Evolutionary conservation across 2,888 invertebrate genomes (phyloP).

Genomic region (Zaprionus lineosus): DNA sequence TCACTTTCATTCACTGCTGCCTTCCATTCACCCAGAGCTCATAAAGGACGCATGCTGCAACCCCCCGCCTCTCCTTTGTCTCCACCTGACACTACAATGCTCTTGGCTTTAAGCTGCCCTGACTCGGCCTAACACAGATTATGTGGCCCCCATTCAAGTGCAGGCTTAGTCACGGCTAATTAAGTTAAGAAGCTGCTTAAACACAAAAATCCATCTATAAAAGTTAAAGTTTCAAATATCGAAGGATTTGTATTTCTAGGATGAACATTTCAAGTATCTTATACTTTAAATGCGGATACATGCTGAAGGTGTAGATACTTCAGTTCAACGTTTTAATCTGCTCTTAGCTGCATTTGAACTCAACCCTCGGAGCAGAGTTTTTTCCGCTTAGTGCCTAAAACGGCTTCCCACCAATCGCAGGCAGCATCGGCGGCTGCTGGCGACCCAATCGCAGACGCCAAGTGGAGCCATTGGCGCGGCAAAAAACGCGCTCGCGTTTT

Average conservation of each 20-base stretch:
- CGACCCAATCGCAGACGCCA: constrained; percentile 70
- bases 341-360: too few species aligned
- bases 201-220: too few species aligned
- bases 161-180: background rate
- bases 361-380: constrained; percentile 8
- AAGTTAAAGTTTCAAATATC: too few species aligned
- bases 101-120: background rate
- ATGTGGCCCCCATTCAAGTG: background rate
- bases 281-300: too few species aligned
- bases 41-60: constrained; percentile 35
- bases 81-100: background rate
- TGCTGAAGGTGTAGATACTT: too few species aligned
- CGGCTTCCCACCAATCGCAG: constrained; percentile 65
- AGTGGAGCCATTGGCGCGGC: constrained; percentile 69
- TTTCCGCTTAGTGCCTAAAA: constrained; percentile 48
- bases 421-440: constrained; percentile 38
- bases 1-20: constrained; percentile 53
- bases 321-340: too few species aligned
- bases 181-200: too few species aligned
- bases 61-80: background rate
- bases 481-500: constrained; percentile 65
- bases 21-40: constrained; percentile 43
- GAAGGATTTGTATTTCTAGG: too few species aligned
- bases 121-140: constrained; percentile 11
- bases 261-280: too few species aligned